These are phyloP conservation scores for Meleagris gallopavo DNA, from an alignment of 2,113 vertebrate species.

Conservation along the genomic window DNA sequence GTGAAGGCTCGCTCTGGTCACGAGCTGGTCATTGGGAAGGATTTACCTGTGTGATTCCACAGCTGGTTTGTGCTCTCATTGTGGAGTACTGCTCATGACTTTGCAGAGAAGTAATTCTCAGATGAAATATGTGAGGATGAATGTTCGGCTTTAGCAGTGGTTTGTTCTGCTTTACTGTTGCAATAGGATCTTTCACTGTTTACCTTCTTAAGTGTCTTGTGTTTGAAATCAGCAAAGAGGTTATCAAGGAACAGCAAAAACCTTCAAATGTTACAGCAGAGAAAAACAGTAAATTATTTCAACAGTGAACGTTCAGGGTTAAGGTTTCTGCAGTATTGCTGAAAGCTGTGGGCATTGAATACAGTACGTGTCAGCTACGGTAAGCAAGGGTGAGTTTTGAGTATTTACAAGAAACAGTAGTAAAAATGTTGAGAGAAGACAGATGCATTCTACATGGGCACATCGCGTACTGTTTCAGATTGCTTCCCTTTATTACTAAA, in stretches of 20 bases:
- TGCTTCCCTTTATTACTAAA: not conserved
- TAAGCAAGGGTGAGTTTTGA: not conserved
- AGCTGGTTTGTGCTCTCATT: not conserved
- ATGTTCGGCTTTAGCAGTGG: not conserved
- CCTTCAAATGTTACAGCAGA: not conserved
- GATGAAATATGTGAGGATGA: not conserved
- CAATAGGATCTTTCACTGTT: not conserved
- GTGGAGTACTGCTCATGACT: not conserved
- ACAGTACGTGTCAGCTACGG: fast-evolving
- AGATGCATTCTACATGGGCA: not conserved
- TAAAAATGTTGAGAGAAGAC: not conserved
- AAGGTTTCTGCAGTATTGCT: not conserved
- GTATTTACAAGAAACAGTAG: not conserved
- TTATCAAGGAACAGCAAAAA: not conserved
- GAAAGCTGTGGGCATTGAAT: not conserved
- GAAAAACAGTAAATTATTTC: not conserved
- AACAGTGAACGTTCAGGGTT: not conserved
- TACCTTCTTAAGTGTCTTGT: not conserved
- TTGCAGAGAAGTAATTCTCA: not conserved
- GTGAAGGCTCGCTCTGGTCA: not conserved
- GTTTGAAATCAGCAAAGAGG: not conserved
- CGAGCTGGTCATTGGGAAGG: not conserved
- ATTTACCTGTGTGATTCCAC: not conserved
- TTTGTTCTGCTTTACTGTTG: not conserved
- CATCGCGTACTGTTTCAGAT: not conserved